Conservation (phyloP, 2,797 vertebrate species). For the Poeciliopsis turneri region DNA sequence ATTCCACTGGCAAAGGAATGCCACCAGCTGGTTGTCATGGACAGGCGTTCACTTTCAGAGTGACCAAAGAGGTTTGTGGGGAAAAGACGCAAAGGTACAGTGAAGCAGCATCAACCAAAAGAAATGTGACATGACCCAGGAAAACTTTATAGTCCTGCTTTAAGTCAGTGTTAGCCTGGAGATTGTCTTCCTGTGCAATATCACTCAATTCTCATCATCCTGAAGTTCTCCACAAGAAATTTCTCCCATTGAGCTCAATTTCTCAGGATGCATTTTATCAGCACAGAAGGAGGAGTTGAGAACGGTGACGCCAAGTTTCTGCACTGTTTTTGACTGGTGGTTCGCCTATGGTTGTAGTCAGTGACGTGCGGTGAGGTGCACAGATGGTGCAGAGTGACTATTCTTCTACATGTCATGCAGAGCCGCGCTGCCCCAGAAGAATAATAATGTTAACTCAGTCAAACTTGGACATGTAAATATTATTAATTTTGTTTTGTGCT, state of each 20-base stretch:
- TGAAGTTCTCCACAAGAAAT: too few species aligned
- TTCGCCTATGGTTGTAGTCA: background rate
- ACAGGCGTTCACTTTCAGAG: background rate
- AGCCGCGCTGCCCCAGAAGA: too few species aligned
- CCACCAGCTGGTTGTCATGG: background rate
- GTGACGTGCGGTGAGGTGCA: too few species aligned
- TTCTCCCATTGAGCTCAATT: background rate
- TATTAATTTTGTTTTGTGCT: too few species aligned
- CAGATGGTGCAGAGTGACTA: too few species aligned
- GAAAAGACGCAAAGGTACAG: background rate
- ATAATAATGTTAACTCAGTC: too few species aligned
- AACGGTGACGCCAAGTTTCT: background rate
- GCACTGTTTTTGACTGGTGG: background rate
- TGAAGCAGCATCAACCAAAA: background rate
- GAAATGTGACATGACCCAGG: background rate
- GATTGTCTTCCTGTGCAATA: background rate
- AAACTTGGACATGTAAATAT: too few species aligned
- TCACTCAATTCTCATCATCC: too few species aligned
- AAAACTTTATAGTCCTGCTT: background rate
- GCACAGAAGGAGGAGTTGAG: too few species aligned
- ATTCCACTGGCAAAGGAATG: background rate
- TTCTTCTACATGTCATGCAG: too few species aligned
- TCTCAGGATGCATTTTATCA: background rate
- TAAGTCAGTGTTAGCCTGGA: background rate
- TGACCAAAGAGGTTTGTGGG: background rate